Percentiles rank a stretch among this genome's conserved stretches.
phyloP scores from a whole-genome alignment of 1,140 invertebrate species.

The Pinna nobilis region DNA sequence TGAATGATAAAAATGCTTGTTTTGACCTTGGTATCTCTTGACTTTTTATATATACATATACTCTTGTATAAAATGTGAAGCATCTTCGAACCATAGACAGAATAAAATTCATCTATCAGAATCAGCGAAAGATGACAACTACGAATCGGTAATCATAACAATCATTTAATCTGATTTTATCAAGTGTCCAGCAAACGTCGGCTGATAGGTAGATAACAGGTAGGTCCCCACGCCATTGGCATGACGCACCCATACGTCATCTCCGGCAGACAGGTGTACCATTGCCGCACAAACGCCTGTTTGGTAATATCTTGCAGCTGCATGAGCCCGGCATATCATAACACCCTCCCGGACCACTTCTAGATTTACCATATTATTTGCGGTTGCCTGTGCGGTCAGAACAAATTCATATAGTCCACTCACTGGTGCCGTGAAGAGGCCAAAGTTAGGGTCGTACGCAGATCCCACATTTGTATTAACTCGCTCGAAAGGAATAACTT shows the following conservation, averaged over 20 bases:
- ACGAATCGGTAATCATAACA: too few species aligned
- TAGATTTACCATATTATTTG: conserved; percentile 7
- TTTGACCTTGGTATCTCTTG: too few species aligned
- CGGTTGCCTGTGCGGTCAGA: background rate
- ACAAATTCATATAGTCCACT: conserved; percentile 14
- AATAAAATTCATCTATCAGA: too few species aligned
- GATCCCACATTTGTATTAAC: background rate
- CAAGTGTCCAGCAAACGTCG: conserved; percentile 18
- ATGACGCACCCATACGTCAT: conserved; percentile 19
- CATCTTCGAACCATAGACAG: too few species aligned
- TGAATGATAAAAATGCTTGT: too few species aligned
- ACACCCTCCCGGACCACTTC: conserved; percentile 6
- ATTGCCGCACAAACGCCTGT: conserved; percentile 12
- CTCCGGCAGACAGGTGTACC: conserved; percentile 4
- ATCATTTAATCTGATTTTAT: conserved; percentile 25
- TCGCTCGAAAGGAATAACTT: conserved; percentile 5
- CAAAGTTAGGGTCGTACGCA: conserved; percentile 12
- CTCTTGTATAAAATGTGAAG: too few species aligned
- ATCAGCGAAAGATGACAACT: too few species aligned
- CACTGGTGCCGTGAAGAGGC: conserved; percentile 2
- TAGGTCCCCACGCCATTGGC: conserved; percentile 1
- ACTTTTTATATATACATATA: too few species aligned
- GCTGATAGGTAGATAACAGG: background rate
- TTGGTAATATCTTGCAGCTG: background rate
- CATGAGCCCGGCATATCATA: conserved; percentile 7